Evolutionary conservation across 1,140 invertebrate species (phyloP).

Genomic region (Zaprionus kolodkinae): DNA sequence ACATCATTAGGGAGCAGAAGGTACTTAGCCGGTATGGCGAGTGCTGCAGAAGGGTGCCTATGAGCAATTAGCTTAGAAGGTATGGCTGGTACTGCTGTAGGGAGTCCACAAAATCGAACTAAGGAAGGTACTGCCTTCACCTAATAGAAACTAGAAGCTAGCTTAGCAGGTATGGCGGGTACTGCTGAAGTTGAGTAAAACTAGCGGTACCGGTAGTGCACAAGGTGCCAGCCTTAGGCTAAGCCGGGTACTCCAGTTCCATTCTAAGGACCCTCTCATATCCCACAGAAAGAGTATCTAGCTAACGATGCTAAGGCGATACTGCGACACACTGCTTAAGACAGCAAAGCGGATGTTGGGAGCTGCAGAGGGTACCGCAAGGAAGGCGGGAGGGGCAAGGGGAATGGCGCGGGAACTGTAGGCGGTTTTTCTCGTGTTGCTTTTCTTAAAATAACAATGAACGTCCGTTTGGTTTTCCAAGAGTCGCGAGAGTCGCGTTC

Average conservation of each 20-base stretch:
- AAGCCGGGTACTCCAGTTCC: not conserved
- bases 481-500: slow-evolving; percentile 33
- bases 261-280: no score
- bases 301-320: not conserved
- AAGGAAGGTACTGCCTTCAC: not conserved
- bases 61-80: no score
- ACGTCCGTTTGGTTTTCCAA: slow-evolving; percentile 62
- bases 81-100: not conserved
- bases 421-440: slow-evolving; percentile 61
- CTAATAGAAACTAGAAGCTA: no score
- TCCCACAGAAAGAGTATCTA: not conserved
- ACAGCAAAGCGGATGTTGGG: slow-evolving; percentile 2
- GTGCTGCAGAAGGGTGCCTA: not conserved
- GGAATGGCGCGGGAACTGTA: no score
- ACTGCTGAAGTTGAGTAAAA: no score
- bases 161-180: no score
- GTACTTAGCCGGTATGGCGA: no score
- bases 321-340: slow-evolving; percentile 13
- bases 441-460: slow-evolving; percentile 81
- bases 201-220: not conserved
- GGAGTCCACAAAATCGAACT: no score
- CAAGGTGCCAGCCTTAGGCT: not conserved
- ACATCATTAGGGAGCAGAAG: no score
- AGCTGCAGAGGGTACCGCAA: not conserved
- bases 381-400: no score